Percentiles rank a stretch among this genome's conserved stretches.
Evolutionary conservation across 2,888 invertebrate genomes (phyloP).

Genomic region (Tetranychus truncatus): DNA sequence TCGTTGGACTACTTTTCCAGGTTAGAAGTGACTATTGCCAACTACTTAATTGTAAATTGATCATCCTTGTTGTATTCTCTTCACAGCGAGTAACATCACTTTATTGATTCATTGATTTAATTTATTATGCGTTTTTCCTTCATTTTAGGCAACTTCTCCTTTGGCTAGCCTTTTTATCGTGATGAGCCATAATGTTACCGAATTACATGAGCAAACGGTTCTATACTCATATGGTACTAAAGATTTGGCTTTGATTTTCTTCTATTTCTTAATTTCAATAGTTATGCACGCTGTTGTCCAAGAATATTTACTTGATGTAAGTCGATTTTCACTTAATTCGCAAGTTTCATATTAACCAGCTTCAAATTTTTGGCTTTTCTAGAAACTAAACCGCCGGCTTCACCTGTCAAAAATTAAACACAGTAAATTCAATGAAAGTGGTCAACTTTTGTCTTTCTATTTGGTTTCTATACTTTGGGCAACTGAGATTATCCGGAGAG

Average conservation of each 20-base stretch:
- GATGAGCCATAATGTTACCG: slow-evolving; percentile 77
- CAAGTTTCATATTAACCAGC: too few species aligned
- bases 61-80: background rate
- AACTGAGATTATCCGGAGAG: slow-evolving; percentile 56
- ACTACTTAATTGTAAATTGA: background rate
- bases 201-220: slow-evolving; percentile 30
- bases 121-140: slow-evolving; percentile 36
- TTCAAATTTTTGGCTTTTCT: slow-evolving; percentile 30
- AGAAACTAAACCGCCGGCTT: slow-evolving; percentile 87
- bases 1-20: slow-evolving; percentile 89
- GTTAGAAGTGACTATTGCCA: slow-evolving; percentile 8
- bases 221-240: slow-evolving; percentile 73
- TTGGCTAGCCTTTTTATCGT: slow-evolving; percentile 86
- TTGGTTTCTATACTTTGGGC: slow-evolving; percentile 77
- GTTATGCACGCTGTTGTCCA: slow-evolving; percentile 96
- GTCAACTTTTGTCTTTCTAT: slow-evolving; percentile 81
- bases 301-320: slow-evolving; percentile 88
- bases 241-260: slow-evolving; percentile 80
- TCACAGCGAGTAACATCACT: background rate
- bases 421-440: slow-evolving; percentile 87
- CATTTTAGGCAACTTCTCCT: slow-evolving; percentile 52
- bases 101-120: too few species aligned
- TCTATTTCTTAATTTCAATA: slow-evolving; percentile 88
- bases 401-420: slow-evolving; percentile 89
- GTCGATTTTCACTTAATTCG: slow-evolving; percentile 32